phyloP scores from a whole-genome alignment of 2,797 vertebrate species.

The Bradypus variegatus region DNA sequence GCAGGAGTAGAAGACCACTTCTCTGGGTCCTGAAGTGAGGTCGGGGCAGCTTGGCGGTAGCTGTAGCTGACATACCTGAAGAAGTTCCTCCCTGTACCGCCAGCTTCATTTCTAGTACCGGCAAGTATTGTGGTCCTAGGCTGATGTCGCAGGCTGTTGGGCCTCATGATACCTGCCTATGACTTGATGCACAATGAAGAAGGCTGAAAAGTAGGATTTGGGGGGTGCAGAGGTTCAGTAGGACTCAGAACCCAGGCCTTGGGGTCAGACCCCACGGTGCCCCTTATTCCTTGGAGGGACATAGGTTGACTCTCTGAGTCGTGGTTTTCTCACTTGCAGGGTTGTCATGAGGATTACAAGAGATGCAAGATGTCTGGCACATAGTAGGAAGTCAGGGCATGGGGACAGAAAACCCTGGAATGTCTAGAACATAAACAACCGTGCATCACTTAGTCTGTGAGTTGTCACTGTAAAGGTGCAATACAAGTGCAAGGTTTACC shows the following conservation, averaged over 20 bases:
- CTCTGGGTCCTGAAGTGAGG: background rate
- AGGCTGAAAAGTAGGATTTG: background rate
- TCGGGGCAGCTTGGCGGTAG: background rate
- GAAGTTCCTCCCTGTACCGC: background rate
- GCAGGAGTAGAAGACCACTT: background rate
- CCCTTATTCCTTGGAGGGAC: background rate
- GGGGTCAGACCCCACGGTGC: background rate
- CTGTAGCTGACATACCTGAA: background rate
- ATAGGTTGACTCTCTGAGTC: background rate
- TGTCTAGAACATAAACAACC: background rate
- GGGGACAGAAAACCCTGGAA: background rate
- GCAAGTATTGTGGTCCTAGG: background rate
- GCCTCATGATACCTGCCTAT: background rate
- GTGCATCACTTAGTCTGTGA: background rate
- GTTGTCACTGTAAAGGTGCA: background rate
- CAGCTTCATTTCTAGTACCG: background rate
- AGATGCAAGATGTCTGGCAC: background rate
- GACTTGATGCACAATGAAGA: background rate
- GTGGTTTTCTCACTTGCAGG: background rate
- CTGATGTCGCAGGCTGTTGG: background rate
- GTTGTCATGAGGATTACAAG: background rate
- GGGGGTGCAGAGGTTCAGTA: background rate
- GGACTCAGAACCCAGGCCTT: background rate
- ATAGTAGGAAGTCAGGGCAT: background rate
- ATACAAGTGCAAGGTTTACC: background rate